phyloP scores from a whole-genome alignment of 1,140 invertebrate genomes.

The Acyrthosiphon pisum region DNA sequence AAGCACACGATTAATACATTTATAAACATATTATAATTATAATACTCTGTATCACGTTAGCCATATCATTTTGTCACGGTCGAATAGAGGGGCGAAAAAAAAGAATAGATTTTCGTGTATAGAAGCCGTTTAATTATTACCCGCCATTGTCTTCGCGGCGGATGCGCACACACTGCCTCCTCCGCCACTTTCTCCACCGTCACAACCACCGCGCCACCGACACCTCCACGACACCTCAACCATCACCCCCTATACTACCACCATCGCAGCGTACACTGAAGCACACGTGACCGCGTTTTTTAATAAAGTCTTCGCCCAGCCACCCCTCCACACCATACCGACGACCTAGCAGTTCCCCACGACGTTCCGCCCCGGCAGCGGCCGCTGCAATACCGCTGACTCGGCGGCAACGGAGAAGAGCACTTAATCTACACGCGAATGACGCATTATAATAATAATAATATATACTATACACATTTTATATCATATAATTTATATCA shows the following conservation, averaged over 20 bases:
- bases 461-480: neutral
- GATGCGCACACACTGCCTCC: neutral
- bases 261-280: neutral
- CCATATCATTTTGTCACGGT: neutral
- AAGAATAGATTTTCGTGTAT: slow-evolving; percentile 5
- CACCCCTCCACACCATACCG: neutral
- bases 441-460: slow-evolving; percentile 14
- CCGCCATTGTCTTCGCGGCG: neutral
- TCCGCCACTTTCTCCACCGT: no score
- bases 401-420: neutral
- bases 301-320: neutral
- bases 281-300: slow-evolving; percentile 21
- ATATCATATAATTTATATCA: no score
- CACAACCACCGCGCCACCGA: neutral
- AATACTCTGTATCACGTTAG: neutral
- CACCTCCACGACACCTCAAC: no score
- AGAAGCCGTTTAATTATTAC: slow-evolving; percentile 1
- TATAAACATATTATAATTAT: neutral
- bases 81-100: slow-evolving; percentile 1
- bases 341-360: neutral
- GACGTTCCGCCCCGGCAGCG: neutral
- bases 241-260: neutral
- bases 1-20: neutral
- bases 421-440: neutral
- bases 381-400: neutral